Evolutionary conservation across 2,797 vertebrate genomes (phyloP), one percentile per base, ranked within the genome.

Genomic region (Thamnophis elegans): DNA sequence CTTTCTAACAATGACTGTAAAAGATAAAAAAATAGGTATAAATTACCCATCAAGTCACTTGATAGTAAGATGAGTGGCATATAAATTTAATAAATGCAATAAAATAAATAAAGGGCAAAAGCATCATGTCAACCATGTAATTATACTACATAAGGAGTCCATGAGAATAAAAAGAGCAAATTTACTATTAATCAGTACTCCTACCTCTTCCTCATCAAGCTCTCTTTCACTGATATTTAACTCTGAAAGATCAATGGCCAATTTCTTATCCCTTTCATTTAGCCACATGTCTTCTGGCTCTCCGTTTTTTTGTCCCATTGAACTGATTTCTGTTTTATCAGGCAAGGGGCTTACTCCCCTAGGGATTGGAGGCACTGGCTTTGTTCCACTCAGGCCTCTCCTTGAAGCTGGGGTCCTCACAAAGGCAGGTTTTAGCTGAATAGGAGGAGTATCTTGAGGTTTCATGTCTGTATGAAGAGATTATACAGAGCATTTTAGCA

Each of bases 201-300:
- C 96, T 95, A 99, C 99, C 99, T 99, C 99, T 95, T 99, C 98
- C 93, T 98, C 98, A 94, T 99, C 98, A 59, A 97, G 95, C 93
- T 99, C 98, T 60, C 98, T 98, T 11, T 98, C 98, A 51, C 96
- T 97, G 55, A 96, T 92, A 85, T 53, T 96, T 59, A 98, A 95
- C 90, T 96, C 95, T 0, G 97, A 96, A 85, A 98, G 95, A 86
- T 98, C 97, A 87, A 98, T 94, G 10, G 93, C 93, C 85, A 98
- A 95, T 94, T 92, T 95, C 90, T 85, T 86, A 0, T 95, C 93
- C 86, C 42, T 95, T 28, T 95, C 96, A 26, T 16, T 94, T 86
- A 95, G 94, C 94, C 95, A 96, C 28, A 25, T 5, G 14, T 95
- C 95, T 90, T 96, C 96, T 9, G 93, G 16, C 36, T 96, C 94